Evolutionary conservation across 2,113 vertebrate genomes (phyloP), one percentile per base, ranked within the genome.

Genomic region (Psilopsiagon aurifrons): DNA sequence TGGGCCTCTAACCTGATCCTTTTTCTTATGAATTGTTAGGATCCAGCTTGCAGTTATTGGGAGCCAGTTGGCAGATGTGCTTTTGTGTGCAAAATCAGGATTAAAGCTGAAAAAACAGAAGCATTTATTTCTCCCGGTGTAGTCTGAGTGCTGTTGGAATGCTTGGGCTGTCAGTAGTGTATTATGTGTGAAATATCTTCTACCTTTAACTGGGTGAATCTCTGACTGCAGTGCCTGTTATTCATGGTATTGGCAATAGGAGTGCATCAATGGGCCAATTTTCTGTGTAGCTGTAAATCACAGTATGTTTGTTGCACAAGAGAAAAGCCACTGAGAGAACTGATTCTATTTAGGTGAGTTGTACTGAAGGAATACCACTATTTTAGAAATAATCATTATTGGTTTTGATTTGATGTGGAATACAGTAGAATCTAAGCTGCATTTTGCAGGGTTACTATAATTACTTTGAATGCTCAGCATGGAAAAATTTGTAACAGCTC

Each of bases 401-500:
- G 31, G 44, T 4, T 92, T 95, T 92, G 59, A 87, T 91, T 81
- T 92, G 47, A 91, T 93, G 47, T 76, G 47, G 52, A 92, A 94
- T 79, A 95, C 83, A 93, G 94, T 91, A 89, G 90, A 92, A 54
- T 49, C 28, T 43, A 67, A 80, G 68, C 51, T 2, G 2, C 89
- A 94, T 93, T 95, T 94, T 94, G 77, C 27, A 85, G 79, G 43
- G 73, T 91, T 96, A 66, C 86, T 93, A 83, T 88, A 95, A 96
- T 95, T 96, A 91, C 92, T 95, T 90, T 88, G 88, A 96, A 97
- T 92, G 84, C 96, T 92, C 94, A 93, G 82, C 67, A 71, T 77
- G 80, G 57, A 76, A 89, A 95, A 93, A 94, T 69, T 90, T 92
- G 79, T 81, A 94, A 93, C 60, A 80, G 77, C 41, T 96, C 70